Evolutionary conservation across 1,140 invertebrate species (phyloP).

Genomic region (Drosophila sulfurigaster): DNA sequence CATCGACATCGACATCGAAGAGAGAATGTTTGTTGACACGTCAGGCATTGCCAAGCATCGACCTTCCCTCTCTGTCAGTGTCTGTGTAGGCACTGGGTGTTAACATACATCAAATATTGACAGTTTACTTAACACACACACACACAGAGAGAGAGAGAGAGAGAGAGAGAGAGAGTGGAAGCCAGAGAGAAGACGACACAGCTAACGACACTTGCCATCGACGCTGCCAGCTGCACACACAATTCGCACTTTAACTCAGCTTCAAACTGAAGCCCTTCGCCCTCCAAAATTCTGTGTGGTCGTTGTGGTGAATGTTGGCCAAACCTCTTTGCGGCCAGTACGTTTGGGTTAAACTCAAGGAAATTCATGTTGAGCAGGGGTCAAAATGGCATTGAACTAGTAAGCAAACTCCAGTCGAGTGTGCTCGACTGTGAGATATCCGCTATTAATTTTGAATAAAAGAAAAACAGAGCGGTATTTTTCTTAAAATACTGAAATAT

Average conservation of each 20-base stretch:
- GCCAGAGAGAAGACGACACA: slow-evolving; percentile 2
- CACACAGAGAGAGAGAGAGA: slow-evolving; percentile 38
- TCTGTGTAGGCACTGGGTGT: slow-evolving; percentile 63
- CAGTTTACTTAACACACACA: slow-evolving; percentile 75
- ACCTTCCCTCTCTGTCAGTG: slow-evolving; percentile 8
- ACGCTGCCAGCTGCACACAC: slow-evolving; percentile 19
- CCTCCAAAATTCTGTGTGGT: slow-evolving; percentile 21
- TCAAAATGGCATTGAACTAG: not conserved
- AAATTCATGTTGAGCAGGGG: not conserved
- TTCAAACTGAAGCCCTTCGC: not conserved
- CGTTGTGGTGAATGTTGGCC: not conserved
- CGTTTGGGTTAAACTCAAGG: slow-evolving; percentile 1
- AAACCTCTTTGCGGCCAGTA: not conserved
- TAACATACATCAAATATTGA: slow-evolving; percentile 84
- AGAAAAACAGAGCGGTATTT: too few relatives aligned
- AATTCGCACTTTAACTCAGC: slow-evolving; percentile 25
- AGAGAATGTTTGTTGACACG: slow-evolving; percentile 70
- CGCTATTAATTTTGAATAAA: too few relatives aligned
- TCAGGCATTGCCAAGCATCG: slow-evolving; percentile 35
- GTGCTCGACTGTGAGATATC: not conserved
- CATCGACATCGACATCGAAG: slow-evolving; percentile 32
- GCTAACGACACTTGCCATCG: slow-evolving; percentile 51
- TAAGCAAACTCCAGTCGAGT: not conserved
- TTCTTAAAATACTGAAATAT: too few relatives aligned
- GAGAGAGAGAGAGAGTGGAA: slow-evolving; percentile 4